Evolutionary conservation across 1,140 invertebrate genomes (phyloP), one percentile per base, ranked within the genome.

Genomic region (Bombus balteatus): DNA sequence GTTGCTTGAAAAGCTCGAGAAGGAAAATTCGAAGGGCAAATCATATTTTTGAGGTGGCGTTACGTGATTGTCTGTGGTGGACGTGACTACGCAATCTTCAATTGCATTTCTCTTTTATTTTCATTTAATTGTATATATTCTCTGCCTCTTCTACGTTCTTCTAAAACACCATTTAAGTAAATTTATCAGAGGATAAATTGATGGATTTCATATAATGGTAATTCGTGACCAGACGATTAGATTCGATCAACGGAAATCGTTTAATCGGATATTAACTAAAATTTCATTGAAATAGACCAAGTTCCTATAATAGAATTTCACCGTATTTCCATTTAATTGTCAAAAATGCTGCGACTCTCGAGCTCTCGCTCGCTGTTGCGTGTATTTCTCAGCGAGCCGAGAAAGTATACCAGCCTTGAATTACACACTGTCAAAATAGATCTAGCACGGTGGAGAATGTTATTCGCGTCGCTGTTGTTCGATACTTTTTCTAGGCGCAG

Each of bases 71-170:
- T 53, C 47, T 22, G 18, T 53, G 66, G 3, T 32, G 53, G 3
- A 83, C 68, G 78, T 85, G 83, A 81, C 83, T 28, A 59, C 9
- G 78, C 66, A 85, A 85, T 13, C 37, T 57, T 62, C 28, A 2
- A n/a, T 13, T 62, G 28, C 4, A 62, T n/a, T 62, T 62, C 28
- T 62, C 28, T n/a, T 12, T 12, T 13, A 1, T 13, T n/a, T 53
- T 22, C 18, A 53, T 22, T 53, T 53, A 53, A 53, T 53, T 53
- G 18, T 8, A 53, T 22, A 22, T 53, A 22, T 53, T 22, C 47
- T 22, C 47, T 22, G 47, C 6, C 28, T n/a, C 28, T 62, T 13
- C 59, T 5, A n/a, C 3, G 59, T 12, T 12, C 10, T 47, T 47
- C 18, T 22, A 53, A 53, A 22, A 53, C 6, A 22, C 5, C 47